phyloP scores from a whole-genome alignment of 2,888 invertebrate species.

The Athalia circularis region DNA sequence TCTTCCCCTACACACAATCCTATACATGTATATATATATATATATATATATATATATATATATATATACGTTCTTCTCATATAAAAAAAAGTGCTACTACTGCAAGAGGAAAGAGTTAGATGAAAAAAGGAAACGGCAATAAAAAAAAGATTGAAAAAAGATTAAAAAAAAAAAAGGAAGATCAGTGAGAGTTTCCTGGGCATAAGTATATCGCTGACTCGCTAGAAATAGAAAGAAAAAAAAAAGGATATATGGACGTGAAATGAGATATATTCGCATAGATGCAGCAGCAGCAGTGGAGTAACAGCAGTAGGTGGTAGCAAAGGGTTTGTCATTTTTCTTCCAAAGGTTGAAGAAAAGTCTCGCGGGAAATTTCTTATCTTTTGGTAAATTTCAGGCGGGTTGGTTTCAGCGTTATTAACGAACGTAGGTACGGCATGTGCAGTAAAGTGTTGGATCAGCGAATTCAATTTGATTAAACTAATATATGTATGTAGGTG shows the following conservation, averaged over 20 bases:
- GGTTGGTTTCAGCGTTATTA: background rate
- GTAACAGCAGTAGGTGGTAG: background rate
- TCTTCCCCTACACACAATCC: no score
- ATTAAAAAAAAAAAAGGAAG: background rate
- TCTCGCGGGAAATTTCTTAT: slow-evolving; percentile 50
- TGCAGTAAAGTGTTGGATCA: slow-evolving; percentile 33
- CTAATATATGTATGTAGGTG: background rate
- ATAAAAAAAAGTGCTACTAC: no score
- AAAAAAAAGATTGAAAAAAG: background rate
- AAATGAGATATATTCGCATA: slow-evolving; percentile 47
- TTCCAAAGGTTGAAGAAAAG: slow-evolving; percentile 44
- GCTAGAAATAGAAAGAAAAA: slow-evolving; percentile 44
- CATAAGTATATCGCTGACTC: background rate
- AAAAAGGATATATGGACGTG: slow-evolving; percentile 1
- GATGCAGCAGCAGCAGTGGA: slow-evolving; percentile 48
- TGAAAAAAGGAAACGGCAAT: background rate
- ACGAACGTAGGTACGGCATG: background rate
- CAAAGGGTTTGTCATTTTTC: slow-evolving; percentile 47
- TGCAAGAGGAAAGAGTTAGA: background rate
- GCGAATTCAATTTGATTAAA: slow-evolving; percentile 46
- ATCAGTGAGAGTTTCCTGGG: slow-evolving; percentile 32
- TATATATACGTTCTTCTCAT: no score
- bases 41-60: no score
- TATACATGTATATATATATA: no score
- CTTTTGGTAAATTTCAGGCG: slow-evolving; percentile 20